Evolutionary conservation across 1,140 invertebrate genomes (phyloP), one percentile per base, ranked within the genome.

Genomic region (Apocrypta bakeri): DNA sequence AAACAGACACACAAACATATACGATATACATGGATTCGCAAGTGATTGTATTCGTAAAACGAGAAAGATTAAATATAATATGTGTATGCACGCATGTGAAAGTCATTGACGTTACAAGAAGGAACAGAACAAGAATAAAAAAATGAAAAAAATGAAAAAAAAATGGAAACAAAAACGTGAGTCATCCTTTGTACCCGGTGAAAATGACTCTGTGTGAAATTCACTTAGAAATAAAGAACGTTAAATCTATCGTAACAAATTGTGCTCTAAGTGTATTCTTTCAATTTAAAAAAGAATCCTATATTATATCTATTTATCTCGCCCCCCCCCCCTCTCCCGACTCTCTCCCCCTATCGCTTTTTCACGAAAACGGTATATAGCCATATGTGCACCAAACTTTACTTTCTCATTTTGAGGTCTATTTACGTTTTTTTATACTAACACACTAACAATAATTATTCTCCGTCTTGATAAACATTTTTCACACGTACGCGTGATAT

Each of bases 81-180:
- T 74, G 73, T 71, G 56, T n/a, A 68, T 56, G 40, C 27, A 24
- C 29, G 48, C 31, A 77, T 82, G 73, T 29, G 25, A 76, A 82
- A 82, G 33, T 71, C 42, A 69, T 82, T 77, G 73, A 76, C 31
- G 64, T 76, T 81, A 75, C 42, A 66, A 77, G 25, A 77, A 24
- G 40, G 24, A 61, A 61, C 56, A 61, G 31, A 56, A 21, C 9
- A 75, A 17, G n/a, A 8, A 73, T 37, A 71, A 73, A 73, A 24
- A 73, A 31, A 33, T 12, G 6, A 56, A 81, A 73, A 37, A 71
- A 66, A 37, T 37, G 33, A 9, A 37, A 56, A n/a, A n/a, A 56
- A n/a, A 56, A 56, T 6, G 33, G 73, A 40, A 40, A 21, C 4
- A 64, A 71, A 63, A 72, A 72, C 48, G 48, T 37, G 12, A 73